Percentiles rank a stretch among this genome's conserved stretches.
Evolutionary conservation across 2,113 vertebrate species (phyloP).

Genomic region (Struthio camelus): DNA sequence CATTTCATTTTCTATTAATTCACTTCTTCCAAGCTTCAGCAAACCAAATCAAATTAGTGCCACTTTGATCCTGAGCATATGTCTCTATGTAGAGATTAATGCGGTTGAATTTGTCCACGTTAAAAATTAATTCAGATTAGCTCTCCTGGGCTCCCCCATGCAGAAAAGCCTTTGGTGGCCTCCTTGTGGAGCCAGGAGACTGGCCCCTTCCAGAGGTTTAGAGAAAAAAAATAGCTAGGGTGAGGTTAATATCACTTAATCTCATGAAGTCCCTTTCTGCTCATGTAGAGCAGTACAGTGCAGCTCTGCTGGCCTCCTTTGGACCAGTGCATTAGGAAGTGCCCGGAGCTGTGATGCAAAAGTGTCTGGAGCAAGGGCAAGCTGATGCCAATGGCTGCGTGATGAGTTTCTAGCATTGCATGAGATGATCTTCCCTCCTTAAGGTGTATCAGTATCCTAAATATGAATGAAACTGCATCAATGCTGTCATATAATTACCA

Average conservation of each 20-base stretch:
- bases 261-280: not conserved
- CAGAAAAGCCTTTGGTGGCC: not conserved
- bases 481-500: not conserved
- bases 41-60: not conserved
- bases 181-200: not conserved
- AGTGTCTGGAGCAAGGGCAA: not conserved
- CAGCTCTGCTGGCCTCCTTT: not conserved
- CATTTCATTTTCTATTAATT: not conserved
- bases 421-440: not conserved
- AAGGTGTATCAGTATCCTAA: not conserved
- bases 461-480: not conserved
- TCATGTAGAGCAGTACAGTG: not conserved
- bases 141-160: not conserved
- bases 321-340: not conserved
- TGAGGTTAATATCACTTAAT: not conserved
- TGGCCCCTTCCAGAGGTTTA: not conserved
- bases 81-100: not conserved
- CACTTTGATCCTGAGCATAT: fast-evolving
- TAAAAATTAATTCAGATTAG: not conserved
- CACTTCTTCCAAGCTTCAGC: not conserved
- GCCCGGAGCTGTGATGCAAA: not conserved
- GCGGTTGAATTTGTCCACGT: not conserved
- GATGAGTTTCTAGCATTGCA: not conserved
- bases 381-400: not conserved
- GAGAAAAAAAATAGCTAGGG: not conserved